A percentile compares a stretch with the other conserved stretches of the same genome.
phyloP scores from a whole-genome alignment of 2,113 vertebrate species.

The Toxotes jaculatrix region DNA sequence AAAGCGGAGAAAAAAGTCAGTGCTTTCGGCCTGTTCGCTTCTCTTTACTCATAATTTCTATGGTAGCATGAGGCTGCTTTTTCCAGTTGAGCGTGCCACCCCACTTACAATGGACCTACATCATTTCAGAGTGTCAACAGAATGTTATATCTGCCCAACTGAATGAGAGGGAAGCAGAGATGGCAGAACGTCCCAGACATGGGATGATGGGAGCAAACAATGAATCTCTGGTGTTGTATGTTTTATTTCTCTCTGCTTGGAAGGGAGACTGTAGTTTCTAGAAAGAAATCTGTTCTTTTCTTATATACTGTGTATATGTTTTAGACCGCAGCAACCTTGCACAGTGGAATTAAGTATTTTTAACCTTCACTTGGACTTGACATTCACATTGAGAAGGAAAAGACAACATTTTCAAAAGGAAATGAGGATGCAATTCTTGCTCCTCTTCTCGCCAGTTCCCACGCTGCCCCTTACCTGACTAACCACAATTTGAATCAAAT shows the following conservation, averaged over 20 bases:
- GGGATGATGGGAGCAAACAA: conserved; percentile 33
- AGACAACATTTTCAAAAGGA: conserved; percentile 51
- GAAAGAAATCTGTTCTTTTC: conserved; percentile 1
- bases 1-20: conserved; percentile 16
- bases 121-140: conserved; percentile 25
- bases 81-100: conserved; percentile 27
- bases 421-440: conserved; percentile 25
- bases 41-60: conserved; percentile 38
- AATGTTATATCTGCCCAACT: conserved; percentile 14
- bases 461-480: conserved; percentile 83
- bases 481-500: conserved; percentile 84
- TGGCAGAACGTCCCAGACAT: conserved; percentile 13
- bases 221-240: conserved; percentile 8
- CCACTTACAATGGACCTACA: conserved; percentile 10
- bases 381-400: conserved; percentile 26
- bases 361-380: conserved; percentile 38
- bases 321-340: conserved; percentile 43
- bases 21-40: not conserved
- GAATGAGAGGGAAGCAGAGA: conserved; percentile 33
- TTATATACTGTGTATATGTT: conserved; percentile 33
- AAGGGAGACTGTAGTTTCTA: not conserved
- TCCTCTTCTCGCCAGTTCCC: conserved; percentile 74
- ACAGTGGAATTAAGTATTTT: conserved; percentile 28
- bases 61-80: not conserved
- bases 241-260: conserved; percentile 36